Evolutionary conservation across 2,888 invertebrate species (phyloP), one percentile per base, ranked within the genome.

Genomic region (Habrosyne pyritoides): DNA sequence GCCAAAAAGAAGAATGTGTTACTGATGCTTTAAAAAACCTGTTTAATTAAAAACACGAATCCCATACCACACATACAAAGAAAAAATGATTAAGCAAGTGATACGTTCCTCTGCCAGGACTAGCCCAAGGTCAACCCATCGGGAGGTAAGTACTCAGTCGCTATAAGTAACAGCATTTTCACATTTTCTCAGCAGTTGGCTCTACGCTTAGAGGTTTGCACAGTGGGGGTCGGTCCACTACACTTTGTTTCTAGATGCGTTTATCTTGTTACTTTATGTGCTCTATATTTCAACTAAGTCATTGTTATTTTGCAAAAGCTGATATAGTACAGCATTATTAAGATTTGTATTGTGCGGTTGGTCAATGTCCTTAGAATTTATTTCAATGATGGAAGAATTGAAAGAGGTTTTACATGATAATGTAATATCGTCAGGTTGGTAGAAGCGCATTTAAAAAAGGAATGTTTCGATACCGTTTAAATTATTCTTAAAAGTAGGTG

Each of bases 111-210:
- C 8, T 18, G 42, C 18, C 47, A 59, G 49, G 48, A 26, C 42
- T 47, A 56, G 66, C 63, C 48, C 60, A 66, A 73, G 83, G 75
- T 75, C 73, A 68, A 55, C 56, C 63, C 67, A 74, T 67, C 68
- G 59, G 68, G 62, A 57, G 58, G 75, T n/a, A 12, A n/a, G 33
- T 33, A 33, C 33, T n/a, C 33, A 33, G n/a, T 4, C 33, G 33
- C 33, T 33, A n/a, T n/a, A 33, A 33, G n/a, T 33, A 80, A 85
- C 77, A 84, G 71, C 79, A 72, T 79, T 85, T 75, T 75, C 77
- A 69, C 81, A 81, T 87, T 84, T 75, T 64, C 80, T 56, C 81
- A 75, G 69, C 71, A 61, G 73, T 66, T 68, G 69, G 53, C 57
- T 60, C 68, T 58, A 56, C 62, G 63, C 63, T 61, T 67, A 70